Evolutionary conservation across 2,888 invertebrate genomes (phyloP), one percentile per base, ranked within the genome.

Genomic region (Colostygia pectinataria): DNA sequence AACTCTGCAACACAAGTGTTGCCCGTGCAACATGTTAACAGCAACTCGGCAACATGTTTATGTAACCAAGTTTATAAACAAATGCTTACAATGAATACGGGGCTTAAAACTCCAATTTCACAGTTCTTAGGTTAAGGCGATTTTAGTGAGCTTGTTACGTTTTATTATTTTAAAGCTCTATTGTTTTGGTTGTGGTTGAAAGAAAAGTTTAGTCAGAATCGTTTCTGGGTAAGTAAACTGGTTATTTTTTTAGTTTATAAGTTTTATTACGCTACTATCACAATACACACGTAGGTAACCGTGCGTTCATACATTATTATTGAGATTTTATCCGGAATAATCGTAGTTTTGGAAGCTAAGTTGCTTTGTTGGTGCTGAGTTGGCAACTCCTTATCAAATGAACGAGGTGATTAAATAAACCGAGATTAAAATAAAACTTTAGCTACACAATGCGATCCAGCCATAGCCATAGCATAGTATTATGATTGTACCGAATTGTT

Each of bases 91-190:
- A 39, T 41, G 43, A 45, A 51, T 49, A 49, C 45, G 47, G 59
- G n/a, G n/a, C n/a, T n/a, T 62, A 65, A 65, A 70, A 71, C 66
- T 77, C 66, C 80, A 79, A 82, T 83, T 82, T 80, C 75, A 77
- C 79, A 78, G 75, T 68, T 76, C 74, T 77, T 75, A 75, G 66
- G 74, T 65, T 77, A 80, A 82, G 80, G 66, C 74, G 77, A 75
- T 77, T 75, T n/a, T 71, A 66, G 67, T 55, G 67, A 71, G 71
- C 63, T 74, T 74, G 75, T 73, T 69, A 74, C 62, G 63, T 73
- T 73, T 71, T 71, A 76, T 77, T 74, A 75, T 76, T 76, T 73
- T 75, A 68, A 74, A 74, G 67, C 76, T 69, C 65, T 63, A 66
- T 65, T 59, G 18, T 56, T 62, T 48, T 7, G 37, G 37, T 14